These are phyloP conservation scores for Anhinga anhinga DNA, from an alignment of 2,113 vertebrate genomes.

Conservation along the genomic window DNA sequence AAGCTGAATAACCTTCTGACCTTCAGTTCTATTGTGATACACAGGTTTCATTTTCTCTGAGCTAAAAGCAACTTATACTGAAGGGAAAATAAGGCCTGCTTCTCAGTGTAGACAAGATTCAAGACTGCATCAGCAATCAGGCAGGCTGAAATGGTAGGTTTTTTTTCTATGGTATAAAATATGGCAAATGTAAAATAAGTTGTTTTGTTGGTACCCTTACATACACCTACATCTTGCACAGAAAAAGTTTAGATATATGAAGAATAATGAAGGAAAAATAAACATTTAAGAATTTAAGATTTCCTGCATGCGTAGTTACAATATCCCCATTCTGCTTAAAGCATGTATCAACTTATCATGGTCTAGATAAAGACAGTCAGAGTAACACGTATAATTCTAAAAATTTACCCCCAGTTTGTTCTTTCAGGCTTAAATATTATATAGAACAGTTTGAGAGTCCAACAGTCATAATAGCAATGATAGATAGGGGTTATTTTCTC, in stretches of 20 bases:
- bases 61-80: not conserved
- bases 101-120: not conserved
- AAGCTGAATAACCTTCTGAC: conserved; percentile 46
- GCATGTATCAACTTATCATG: not conserved
- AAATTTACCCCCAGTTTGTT: not conserved
- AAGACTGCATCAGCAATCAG: not conserved
- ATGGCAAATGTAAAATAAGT: not conserved
- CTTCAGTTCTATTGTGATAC: conserved; percentile 33
- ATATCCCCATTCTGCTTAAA: not conserved
- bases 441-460: not conserved
- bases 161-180: not conserved
- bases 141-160: not conserved
- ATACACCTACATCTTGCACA: not conserved
- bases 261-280: not conserved
- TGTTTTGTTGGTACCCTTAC: not conserved
- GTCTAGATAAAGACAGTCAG: not conserved
- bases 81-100: conserved; percentile 16
- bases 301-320: not conserved
- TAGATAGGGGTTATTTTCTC: not conserved
- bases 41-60: conserved; percentile 17
- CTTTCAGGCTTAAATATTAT: not conserved
- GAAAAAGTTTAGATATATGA: not conserved
- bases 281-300: not conserved
- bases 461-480: not conserved
- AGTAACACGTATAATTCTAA: not conserved